Percentiles rank a stretch among this genome's conserved stretches.
These are phyloP conservation scores for Pogonomyrmex barbatus DNA, from an alignment of 1,140 invertebrate genomes.

Conservation along the genomic window DNA sequence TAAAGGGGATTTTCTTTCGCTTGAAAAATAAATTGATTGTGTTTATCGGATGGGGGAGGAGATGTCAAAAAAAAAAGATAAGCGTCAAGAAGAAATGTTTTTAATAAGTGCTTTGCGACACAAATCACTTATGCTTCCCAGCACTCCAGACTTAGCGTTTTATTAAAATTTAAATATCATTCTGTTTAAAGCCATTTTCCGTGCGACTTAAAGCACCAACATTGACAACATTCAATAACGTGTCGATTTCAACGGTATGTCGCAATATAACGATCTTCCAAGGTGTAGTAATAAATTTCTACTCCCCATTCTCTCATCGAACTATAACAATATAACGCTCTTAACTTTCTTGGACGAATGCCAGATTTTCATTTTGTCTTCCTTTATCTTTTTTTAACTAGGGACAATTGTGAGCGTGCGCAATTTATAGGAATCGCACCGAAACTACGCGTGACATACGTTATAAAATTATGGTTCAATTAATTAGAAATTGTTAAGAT, in stretches of 20 bases:
- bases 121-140: neutral
- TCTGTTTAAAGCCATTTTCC: constrained; percentile 58
- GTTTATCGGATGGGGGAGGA: neutral
- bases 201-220: constrained; percentile 62
- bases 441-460: constrained; percentile 64
- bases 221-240: constrained; percentile 64
- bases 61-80: constrained; percentile 36
- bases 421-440: constrained; percentile 64
- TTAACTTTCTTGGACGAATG: constrained; percentile 78
- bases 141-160: neutral
- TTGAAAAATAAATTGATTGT: constrained; percentile 23
- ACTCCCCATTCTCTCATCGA: constrained; percentile 50
- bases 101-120: constrained; percentile 12
- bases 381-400: constrained; percentile 28
- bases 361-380: constrained; percentile 69
- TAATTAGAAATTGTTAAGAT: constrained; percentile 63
- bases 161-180: constrained; percentile 62
- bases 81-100: constrained; percentile 35
- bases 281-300: constrained; percentile 59
- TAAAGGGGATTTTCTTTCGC: constrained; percentile 72
- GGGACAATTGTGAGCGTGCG: constrained; percentile 56
- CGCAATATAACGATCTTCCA: constrained; percentile 57
- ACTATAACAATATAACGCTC: constrained; percentile 75
- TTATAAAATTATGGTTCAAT: constrained; percentile 70
- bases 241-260: constrained; percentile 42